Conservation (phyloP, 1,140 invertebrate genomes). For the Hypothenemus hampei region DNA sequence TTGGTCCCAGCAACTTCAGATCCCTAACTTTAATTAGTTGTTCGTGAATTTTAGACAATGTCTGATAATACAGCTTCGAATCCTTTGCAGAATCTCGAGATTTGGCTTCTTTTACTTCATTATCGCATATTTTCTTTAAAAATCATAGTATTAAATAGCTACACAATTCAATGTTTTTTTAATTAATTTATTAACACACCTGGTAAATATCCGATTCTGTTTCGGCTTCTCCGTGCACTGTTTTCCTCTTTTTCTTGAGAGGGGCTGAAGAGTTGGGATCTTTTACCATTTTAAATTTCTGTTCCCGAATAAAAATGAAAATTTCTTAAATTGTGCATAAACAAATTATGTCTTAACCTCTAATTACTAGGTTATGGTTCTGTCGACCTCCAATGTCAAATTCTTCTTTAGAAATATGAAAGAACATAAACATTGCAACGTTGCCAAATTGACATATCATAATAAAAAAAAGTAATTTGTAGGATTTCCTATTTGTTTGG, state of each 20-base stretch:
- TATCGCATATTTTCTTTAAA: conserved; percentile 58
- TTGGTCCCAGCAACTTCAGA: too few relatives aligned
- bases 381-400: too few relatives aligned
- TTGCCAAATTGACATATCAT: too few relatives aligned
- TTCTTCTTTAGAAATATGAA: too few relatives aligned
- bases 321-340: too few relatives aligned
- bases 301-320: too few relatives aligned
- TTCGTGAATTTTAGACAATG: conserved; percentile 62
- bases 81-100: conserved; percentile 60
- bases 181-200: conserved; percentile 29
- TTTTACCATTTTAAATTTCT: conserved; percentile 40
- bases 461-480: too few relatives aligned
- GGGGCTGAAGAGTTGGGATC: conserved; percentile 23
- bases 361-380: too few relatives aligned
- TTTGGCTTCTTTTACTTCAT: conserved; percentile 70
- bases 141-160: conserved; percentile 1
- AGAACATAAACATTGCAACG: too few relatives aligned
- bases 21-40: conserved; percentile 60
- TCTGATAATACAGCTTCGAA: conserved; percentile 60
- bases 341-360: too few relatives aligned
- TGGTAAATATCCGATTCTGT: conserved; percentile 38
- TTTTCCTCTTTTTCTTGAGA: conserved; percentile 39
- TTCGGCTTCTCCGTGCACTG: conserved; percentile 29
- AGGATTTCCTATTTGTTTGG: too few relatives aligned
- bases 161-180: conserved; percentile 8